Conservation (phyloP, 2,113 vertebrate genomes). For the Poeciliopsis occidentalis region DNA sequence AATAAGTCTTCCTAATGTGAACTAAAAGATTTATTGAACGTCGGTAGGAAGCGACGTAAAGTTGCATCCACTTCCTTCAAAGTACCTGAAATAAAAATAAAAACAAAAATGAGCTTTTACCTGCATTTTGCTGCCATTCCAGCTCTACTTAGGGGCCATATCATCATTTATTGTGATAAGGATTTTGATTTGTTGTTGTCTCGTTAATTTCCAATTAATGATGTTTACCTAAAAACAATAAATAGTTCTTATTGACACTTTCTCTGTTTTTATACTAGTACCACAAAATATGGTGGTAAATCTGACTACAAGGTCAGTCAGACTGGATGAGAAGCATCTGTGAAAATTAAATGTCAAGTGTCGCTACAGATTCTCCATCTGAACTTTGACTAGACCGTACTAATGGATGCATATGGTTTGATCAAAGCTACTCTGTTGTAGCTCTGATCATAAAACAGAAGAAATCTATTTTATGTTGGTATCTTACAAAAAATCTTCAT, state of each 20-base stretch:
- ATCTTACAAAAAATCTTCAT: no score
- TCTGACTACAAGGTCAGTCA: not conserved
- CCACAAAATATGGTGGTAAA: no score
- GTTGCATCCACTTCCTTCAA: not conserved
- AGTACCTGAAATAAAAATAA: not conserved
- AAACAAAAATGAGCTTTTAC: no score
- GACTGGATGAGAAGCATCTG: not conserved
- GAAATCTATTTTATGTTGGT: no score
- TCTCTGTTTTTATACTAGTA: no score
- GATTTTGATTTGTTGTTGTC: no score
- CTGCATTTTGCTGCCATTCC: not conserved
- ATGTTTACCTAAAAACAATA: no score
- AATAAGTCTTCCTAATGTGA: not conserved
- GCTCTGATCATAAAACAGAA: not conserved
- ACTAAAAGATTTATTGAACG: not conserved
- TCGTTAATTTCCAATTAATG: no score
- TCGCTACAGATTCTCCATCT: not conserved
- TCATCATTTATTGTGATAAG: no score
- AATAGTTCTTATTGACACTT: no score
- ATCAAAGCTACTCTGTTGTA: not conserved
- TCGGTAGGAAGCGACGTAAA: not conserved
- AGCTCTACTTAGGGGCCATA: not conserved
- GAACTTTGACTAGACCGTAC: not conserved
- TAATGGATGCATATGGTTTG: not conserved
- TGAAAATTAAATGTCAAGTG: not conserved